phyloP scores from a whole-genome alignment of 2,113 vertebrate species.

The Romanogobio albipinnatus region DNA sequence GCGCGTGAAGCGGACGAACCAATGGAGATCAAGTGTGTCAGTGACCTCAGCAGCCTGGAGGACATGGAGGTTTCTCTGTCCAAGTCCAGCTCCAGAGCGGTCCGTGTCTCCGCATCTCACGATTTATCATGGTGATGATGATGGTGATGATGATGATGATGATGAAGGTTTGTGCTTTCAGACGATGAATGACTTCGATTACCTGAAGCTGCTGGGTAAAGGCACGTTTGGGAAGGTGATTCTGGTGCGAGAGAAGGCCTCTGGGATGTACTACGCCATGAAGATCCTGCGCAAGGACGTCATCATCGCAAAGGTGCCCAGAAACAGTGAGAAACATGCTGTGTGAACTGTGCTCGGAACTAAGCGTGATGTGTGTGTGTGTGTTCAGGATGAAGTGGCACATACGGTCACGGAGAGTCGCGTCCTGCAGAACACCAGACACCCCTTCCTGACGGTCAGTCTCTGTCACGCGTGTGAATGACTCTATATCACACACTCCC shows the following conservation, averaged over 20 bases:
- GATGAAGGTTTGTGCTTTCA: constrained; percentile 53
- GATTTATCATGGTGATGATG: background rate
- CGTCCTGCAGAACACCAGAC: constrained; percentile 89
- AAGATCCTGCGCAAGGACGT: constrained; percentile 91
- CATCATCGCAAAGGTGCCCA: constrained; percentile 86
- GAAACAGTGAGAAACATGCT: too few species aligned
- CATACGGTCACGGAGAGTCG: constrained; percentile 91
- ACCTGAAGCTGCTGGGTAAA: constrained; percentile 89
- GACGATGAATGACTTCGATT: constrained; percentile 92
- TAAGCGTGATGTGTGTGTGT: background rate
- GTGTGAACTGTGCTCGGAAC: too few species aligned
- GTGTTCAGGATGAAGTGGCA: constrained; percentile 87
- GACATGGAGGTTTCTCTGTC: constrained; percentile 83
- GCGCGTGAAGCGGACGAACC: constrained; percentile 76
- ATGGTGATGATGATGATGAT: background rate
- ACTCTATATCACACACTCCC: too few species aligned
- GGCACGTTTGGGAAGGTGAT: constrained; percentile 93
- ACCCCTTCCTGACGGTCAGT: constrained; percentile 89
- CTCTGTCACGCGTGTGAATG: too few species aligned
- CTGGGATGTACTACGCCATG: constrained; percentile 88
- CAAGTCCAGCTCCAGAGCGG: constrained; percentile 81
- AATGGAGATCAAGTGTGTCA: constrained; percentile 80
- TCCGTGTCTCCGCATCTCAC: constrained; percentile 62
- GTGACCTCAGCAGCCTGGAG: constrained; percentile 71
- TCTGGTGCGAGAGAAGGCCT: constrained; percentile 85